Evolutionary conservation across 1,140 invertebrate species (phyloP).

Genomic region (Lanistes nyassanus): DNA sequence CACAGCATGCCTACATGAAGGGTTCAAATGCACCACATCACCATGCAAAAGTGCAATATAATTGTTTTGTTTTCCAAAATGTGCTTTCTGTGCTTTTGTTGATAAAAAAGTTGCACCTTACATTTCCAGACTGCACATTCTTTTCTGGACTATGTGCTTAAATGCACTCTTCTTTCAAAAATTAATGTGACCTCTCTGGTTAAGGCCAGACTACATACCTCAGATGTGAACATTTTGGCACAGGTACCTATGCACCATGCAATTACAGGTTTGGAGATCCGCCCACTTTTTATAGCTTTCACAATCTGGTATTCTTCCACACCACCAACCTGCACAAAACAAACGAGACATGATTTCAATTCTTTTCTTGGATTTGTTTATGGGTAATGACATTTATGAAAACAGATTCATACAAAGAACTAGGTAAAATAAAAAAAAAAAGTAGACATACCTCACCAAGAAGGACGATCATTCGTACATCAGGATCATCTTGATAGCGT

Average conservation of each 20-base stretch:
- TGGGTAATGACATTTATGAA: neutral
- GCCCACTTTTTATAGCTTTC: constrained; percentile 81
- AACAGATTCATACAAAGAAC: neutral
- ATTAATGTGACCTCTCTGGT: too few relatives aligned
- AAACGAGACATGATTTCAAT: too few relatives aligned
- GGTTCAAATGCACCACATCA: too few relatives aligned
- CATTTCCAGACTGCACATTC: too few relatives aligned
- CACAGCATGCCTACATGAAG: too few relatives aligned
- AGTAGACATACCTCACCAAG: constrained; percentile 82
- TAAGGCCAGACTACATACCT: constrained; percentile 64
- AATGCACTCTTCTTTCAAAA: too few relatives aligned
- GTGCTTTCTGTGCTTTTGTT: too few relatives aligned
- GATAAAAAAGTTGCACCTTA: too few relatives aligned
- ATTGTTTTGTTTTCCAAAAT: too few relatives aligned
- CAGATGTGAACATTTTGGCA: constrained; percentile 89
- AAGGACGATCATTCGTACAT: constrained; percentile 93
- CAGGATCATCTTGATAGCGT: constrained; percentile 79
- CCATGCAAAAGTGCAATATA: too few relatives aligned
- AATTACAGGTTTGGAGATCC: constrained; percentile 93
- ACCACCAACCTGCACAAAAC: constrained; percentile 79
- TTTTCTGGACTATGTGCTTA: too few relatives aligned
- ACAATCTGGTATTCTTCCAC: constrained; percentile 99
- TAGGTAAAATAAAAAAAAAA: neutral
- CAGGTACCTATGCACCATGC: constrained; percentile 99
- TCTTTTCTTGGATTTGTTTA: too few relatives aligned